Evolutionary conservation across 2,797 vertebrate species (phyloP).

Genomic region (Typhlichthys subterraneus): DNA sequence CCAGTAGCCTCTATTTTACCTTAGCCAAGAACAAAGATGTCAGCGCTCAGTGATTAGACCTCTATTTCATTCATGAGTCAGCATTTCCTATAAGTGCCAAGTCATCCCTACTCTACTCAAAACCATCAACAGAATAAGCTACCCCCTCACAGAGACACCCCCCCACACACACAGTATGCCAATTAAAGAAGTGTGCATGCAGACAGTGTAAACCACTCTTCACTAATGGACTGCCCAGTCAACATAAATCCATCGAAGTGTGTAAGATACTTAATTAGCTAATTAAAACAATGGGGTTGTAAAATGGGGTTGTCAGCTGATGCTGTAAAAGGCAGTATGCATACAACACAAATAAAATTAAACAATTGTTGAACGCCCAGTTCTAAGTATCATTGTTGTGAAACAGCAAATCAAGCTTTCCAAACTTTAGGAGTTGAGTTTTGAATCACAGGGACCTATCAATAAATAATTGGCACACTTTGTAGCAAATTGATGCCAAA

Average conservation of each 20-base stretch:
- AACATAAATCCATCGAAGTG: conserved; percentile 54
- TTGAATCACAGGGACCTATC: too few species aligned
- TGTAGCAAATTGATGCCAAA: too few species aligned
- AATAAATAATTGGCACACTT: too few species aligned
- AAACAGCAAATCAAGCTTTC: too few species aligned
- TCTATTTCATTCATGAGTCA: conserved; percentile 20
- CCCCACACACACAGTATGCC: conserved; percentile 46
- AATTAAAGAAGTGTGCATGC: conserved; percentile 64
- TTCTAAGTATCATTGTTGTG: too few species aligned
- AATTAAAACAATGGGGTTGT: neutral
- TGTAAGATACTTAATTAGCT: conserved; percentile 22
- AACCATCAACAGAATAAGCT: conserved; percentile 4
- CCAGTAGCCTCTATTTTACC: neutral
- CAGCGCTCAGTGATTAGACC: conserved; percentile 1
- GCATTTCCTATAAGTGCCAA: conserved; percentile 10
- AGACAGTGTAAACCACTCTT: conserved; percentile 71
- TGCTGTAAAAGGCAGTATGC: neutral
- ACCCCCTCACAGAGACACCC: conserved; percentile 10
- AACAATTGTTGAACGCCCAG: neutral
- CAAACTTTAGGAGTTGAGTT: too few species aligned
- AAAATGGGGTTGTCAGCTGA: conserved; percentile 9
- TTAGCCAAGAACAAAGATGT: neutral
- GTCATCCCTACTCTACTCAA: conserved; percentile 11
- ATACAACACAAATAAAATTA: neutral
- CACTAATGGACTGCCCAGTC: conserved; percentile 40